phyloP scores from a whole-genome alignment of 2,113 vertebrate genomes.

The Xenopus laevis region DNA sequence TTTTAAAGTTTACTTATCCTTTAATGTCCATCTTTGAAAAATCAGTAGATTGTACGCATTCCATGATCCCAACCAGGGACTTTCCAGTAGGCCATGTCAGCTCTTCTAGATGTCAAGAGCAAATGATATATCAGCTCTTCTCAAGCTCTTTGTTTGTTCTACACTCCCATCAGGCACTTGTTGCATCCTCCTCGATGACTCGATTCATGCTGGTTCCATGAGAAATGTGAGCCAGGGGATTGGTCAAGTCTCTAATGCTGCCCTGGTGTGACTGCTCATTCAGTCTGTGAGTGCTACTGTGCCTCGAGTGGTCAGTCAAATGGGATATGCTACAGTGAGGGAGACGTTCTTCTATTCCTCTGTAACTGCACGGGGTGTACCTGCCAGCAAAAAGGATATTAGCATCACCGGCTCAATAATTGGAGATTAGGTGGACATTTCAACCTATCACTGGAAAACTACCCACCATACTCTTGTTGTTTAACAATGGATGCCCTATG shows the following conservation, averaged over 20 bases:
- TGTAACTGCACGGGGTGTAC: constrained; percentile 77
- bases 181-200: constrained; percentile 78
- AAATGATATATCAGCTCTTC: no score
- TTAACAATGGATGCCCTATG: no score
- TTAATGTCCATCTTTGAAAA: no score
- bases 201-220: constrained; percentile 81
- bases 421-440: no score
- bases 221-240: constrained; percentile 72
- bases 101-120: no score
- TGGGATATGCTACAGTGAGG: constrained; percentile 83
- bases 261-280: constrained; percentile 78
- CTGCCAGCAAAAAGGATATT: constrained; percentile 48
- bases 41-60: no score
- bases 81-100: no score
- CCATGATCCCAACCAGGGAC: no score
- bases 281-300: constrained; percentile 83
- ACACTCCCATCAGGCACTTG: constrained; percentile 72
- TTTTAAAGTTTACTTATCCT: no score
- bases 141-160: no score
- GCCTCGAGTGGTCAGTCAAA: constrained; percentile 81
- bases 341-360: constrained; percentile 75
- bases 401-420: background rate
- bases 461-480: no score
- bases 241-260: constrained; percentile 77
- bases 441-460: no score